Evolutionary conservation across 2,113 vertebrate species (phyloP).

Genomic region (Nyctereutes procyonoides): DNA sequence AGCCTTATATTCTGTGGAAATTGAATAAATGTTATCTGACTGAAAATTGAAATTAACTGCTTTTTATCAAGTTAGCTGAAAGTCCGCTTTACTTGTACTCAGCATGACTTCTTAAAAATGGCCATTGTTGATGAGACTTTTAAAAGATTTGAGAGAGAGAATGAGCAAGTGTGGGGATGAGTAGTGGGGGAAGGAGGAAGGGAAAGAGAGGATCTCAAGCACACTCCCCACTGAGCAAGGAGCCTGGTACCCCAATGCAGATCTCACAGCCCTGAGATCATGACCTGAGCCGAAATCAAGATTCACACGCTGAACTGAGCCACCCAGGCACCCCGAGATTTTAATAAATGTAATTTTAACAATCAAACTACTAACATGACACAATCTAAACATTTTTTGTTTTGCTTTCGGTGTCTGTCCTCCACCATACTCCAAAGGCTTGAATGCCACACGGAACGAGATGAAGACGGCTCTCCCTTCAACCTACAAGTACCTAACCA

Average conservation of each 20-base stretch:
- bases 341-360: neutral
- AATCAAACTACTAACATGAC: neutral
- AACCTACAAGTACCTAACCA: neutral
- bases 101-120: neutral
- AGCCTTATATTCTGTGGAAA: neutral
- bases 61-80: conserved; percentile 2
- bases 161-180: neutral
- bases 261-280: neutral
- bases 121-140: neutral
- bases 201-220: neutral
- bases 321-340: neutral
- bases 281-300: neutral
- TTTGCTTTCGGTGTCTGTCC: neutral
- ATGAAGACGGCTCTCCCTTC: neutral
- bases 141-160: neutral
- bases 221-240: neutral
- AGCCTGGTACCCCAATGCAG: neutral
- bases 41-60: neutral
- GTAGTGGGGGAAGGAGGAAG: neutral
- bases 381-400: neutral
- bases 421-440: neutral
- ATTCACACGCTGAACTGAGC: neutral
- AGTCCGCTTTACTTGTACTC: neutral
- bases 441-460: neutral
- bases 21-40: conserved; percentile 22